These are phyloP conservation scores for Cinclus cinclus DNA, from an alignment of 2,113 vertebrate genomes.

Conservation along the genomic window DNA sequence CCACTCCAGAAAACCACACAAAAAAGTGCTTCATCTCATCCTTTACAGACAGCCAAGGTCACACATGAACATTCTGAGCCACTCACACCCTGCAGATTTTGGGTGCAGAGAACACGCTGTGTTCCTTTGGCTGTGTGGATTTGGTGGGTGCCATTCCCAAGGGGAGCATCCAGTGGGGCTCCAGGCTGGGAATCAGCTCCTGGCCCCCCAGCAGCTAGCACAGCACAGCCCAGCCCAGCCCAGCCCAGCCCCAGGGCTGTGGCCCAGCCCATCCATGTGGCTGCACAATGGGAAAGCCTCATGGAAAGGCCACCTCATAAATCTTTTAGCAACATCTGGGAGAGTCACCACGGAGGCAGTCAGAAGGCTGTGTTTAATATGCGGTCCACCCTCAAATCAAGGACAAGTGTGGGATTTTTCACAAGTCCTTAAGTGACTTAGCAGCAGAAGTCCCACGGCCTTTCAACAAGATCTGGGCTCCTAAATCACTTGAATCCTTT, in stretches of 20 bases:
- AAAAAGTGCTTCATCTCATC: background rate
- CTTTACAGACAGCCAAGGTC: background rate
- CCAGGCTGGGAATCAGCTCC: background rate
- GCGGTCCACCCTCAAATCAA: conserved; percentile 30
- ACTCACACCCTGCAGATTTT: accelerated
- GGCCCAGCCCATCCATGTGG: background rate
- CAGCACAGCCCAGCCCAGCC: background rate
- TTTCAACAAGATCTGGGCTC: conserved; percentile 38
- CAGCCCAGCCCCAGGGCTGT: background rate
- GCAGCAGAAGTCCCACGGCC: background rate
- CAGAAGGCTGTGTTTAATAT: conserved; percentile 18
- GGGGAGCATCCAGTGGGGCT: background rate
- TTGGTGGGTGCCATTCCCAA: background rate
- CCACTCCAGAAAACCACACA: background rate
- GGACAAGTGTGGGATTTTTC: conserved; percentile 51
- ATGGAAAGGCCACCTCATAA: background rate
- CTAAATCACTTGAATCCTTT: conserved; percentile 14
- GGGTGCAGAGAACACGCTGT: background rate
- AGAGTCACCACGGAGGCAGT: background rate
- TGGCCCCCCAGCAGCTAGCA: background rate
- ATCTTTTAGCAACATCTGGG: conserved; percentile 36
- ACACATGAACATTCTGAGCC: accelerated
- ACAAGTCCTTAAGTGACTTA: conserved; percentile 62
- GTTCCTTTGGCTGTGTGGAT: accelerated
- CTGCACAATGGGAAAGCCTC: background rate